Conservation (phyloP, 2,113 vertebrate genomes). For the Tragelaphus buxtoni region DNA sequence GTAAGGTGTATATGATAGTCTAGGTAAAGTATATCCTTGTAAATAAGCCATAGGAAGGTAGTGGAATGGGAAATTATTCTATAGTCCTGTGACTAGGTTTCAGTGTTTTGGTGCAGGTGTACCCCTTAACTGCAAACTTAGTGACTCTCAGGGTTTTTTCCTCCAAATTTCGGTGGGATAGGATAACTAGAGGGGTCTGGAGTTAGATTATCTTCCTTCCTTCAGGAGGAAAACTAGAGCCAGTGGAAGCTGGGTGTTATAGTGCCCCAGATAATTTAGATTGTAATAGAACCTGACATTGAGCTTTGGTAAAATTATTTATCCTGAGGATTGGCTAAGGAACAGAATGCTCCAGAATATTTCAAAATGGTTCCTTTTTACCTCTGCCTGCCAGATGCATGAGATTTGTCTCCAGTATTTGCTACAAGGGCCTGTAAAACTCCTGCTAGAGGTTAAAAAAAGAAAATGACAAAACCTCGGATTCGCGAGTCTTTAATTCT, state of each 20-base stretch:
- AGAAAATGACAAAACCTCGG: not conserved
- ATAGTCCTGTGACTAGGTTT: too few relatives aligned
- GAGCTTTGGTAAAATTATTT: not conserved
- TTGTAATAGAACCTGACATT: not conserved
- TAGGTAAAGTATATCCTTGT: not conserved
- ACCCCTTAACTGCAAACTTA: not conserved
- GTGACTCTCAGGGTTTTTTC: not conserved
- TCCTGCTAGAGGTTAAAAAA: not conserved
- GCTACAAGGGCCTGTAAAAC: not conserved
- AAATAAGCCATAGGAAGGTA: too few relatives aligned
- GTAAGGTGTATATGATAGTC: not conserved
- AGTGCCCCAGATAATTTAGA: not conserved
- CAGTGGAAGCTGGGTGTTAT: not conserved
- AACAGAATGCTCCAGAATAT: not conserved
- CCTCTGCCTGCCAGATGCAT: not conserved
- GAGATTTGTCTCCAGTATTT: not conserved
- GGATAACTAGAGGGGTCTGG: not conserved
- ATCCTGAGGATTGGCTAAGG: not conserved
- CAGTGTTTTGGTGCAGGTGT: not conserved
- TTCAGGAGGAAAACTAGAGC: not conserved
- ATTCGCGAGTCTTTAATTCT: not conserved
- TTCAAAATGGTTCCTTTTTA: not conserved
- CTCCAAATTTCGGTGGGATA: not conserved
- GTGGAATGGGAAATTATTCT: not conserved
- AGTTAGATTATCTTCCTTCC: not conserved